Evolutionary conservation across 2,797 vertebrate species (phyloP), one percentile per base, ranked within the genome.

Genomic region (Rhadinocentrus ornatus): DNA sequence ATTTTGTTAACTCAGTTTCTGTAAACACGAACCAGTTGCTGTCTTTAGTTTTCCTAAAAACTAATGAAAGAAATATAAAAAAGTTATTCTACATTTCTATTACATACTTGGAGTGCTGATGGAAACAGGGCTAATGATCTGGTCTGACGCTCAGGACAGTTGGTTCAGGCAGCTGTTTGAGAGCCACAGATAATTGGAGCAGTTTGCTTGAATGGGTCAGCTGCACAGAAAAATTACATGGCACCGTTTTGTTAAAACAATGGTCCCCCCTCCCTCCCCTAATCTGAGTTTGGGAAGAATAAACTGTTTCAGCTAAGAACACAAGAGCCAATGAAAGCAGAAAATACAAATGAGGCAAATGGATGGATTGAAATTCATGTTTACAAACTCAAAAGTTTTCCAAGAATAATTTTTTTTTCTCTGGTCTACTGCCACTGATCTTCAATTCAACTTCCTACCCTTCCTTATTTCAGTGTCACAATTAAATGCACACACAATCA

Each of bases 401-500:
- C 70, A 73, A 41, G 73, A 79, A 78, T 29, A 2, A 57, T 75
- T 67, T 73, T 61, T 39, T 20, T 5, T 24, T 66, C 75, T 59
- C 71, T 46, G 22, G 27, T 29, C 56, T 11, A 29, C 46, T 8
- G 27, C 57, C 39, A 61, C 71, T 77, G 70, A 86, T 84, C 59
- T 82, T 73, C 35, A 77, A 31, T 86, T 79, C 66, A 73, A 56
- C 64, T 78, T 74, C 67, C 56, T 82, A 65, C 71, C 61, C 67
- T 62, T 41, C 44, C 64, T 75, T 83, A 66, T 59, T 57, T 65
- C 39, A n/a, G 69, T 53, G 52, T 70, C 59, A 60, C 56, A 78
- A 76, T 73, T 75, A 68, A 79, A 81, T 81, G 68, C 71, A 78
- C 26, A 60, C 71, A 75, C 54, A 80, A 68, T 73, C 62, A 75